These are phyloP conservation scores for Synergus japonicus DNA, from an alignment of 2,888 invertebrate genomes.

Conservation along the genomic window DNA sequence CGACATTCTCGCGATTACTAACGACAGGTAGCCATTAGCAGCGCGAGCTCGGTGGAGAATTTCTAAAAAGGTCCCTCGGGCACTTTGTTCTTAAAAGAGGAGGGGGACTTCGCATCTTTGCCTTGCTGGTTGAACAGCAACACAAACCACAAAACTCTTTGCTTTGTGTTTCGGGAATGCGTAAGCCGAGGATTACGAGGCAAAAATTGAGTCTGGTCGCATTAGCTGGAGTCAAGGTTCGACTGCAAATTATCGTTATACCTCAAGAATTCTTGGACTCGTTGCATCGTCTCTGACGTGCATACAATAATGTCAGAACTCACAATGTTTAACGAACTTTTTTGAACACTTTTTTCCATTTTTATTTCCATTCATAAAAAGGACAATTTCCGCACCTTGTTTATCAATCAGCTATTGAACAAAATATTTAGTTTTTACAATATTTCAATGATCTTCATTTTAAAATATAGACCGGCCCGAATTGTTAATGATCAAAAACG, in stretches of 20 bases:
- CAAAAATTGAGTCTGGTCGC: background rate
- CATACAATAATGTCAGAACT: background rate
- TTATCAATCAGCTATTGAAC: background rate
- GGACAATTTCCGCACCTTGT: background rate
- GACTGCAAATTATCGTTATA: background rate
- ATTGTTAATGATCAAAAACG: too few relatives aligned
- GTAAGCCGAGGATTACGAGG: slow-evolving; percentile 25
- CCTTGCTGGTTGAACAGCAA: slow-evolving; percentile 8
- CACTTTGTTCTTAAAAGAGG: slow-evolving; percentile 42
- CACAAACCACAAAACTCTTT: slow-evolving; percentile 10
- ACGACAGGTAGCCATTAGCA: slow-evolving; percentile 48
- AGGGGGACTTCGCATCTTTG: slow-evolving; percentile 43
- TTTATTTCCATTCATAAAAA: background rate
- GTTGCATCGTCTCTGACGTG: background rate
- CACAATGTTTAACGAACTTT: background rate
- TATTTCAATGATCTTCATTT: too few relatives aligned
- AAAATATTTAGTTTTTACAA: too few relatives aligned
- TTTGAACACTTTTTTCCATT: background rate
- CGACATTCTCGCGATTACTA: slow-evolving; percentile 66
- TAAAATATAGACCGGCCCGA: too few relatives aligned
- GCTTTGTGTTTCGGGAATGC: slow-evolving; percentile 24
- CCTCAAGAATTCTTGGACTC: background rate
- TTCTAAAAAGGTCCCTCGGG: slow-evolving; percentile 43
- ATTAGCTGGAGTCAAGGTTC: slow-evolving; percentile 20
- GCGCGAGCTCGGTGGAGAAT: slow-evolving; percentile 37